Base-by-base conservation (phyloP, 2,888 invertebrate species). In the Hartigia nigra region DNA sequence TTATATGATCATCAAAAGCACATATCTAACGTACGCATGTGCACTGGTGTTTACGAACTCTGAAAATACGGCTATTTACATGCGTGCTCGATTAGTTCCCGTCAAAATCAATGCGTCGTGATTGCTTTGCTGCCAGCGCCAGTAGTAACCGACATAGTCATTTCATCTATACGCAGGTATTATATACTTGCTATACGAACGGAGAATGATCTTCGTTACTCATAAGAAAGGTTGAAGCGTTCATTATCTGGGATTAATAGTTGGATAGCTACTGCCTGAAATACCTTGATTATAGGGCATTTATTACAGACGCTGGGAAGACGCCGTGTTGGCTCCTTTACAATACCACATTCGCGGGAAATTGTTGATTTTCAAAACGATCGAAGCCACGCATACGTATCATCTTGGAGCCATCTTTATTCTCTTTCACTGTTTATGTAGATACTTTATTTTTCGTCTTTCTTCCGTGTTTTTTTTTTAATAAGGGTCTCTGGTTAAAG, bases 81-180 rank as follows among this genome's bases (percentile, higher is more conserved):
- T 72, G 72, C 72, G 32, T 31, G 14, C 69, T 14, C 79, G 76
- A 79, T 79, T 79, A 79, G 76, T 79, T 34, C 79, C 31, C 76
- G 79, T 79, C 79, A 77, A 79, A 79, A 79, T 79, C 79, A 79
- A 76, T 76, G 79, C 69, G 32, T 79, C 31, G 74, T 79, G 79
- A 79, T 79, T 79, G 79, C 76, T 31, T 32, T 12, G 39, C 69
- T 77, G 36, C 12, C 69, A 72, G 72, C 72, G 31, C 23, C 39
- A 55, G 0, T 55, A 55, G 23, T 23, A 55, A 23, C 39, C 39
- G 23, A 55, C 23, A 23, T 55, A 55, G 39, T 55, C 39, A 55
- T 55, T 23, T 23, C 14, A 23, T 23, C 23, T 23, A 55, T 23
- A 9, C 23, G 39, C 5, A 55, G 39, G 39, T 23, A 55, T 9